These are phyloP conservation scores for Calypte anna DNA, from an alignment of 2,113 vertebrate genomes.

Conservation along the genomic window DNA sequence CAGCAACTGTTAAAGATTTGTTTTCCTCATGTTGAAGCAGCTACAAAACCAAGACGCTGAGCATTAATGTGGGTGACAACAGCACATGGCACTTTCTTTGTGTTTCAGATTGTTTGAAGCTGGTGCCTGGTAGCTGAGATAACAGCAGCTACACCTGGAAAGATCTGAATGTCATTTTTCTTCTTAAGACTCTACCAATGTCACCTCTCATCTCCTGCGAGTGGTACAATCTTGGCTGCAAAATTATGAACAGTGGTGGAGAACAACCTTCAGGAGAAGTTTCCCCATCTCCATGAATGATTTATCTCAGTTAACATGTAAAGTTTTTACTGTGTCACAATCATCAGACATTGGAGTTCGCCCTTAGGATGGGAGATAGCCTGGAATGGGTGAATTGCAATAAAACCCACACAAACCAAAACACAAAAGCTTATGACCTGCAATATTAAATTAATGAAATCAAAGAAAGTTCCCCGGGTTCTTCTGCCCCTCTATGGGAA, in stretches of 20 bases:
- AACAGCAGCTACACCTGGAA: neutral
- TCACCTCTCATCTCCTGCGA: neutral
- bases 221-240: neutral
- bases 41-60: slow-evolving; percentile 12
- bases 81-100: neutral
- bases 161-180: neutral
- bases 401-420: neutral
- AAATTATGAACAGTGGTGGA: neutral
- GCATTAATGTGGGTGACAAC: neutral
- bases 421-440: neutral
- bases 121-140: neutral
- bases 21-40: slow-evolving; percentile 44
- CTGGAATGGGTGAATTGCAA: neutral
- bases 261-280: neutral
- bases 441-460: neutral
- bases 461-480: neutral
- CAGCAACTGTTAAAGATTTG: slow-evolving; percentile 45
- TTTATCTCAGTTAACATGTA: neutral
- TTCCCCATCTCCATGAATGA: rapidly evolving
- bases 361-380: neutral
- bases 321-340: neutral
- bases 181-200: neutral
- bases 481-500: neutral
- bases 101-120: neutral
- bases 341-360: neutral